These are phyloP conservation scores for Limonius californicus DNA, from an alignment of 1,140 invertebrate genomes.

Conservation along the genomic window DNA sequence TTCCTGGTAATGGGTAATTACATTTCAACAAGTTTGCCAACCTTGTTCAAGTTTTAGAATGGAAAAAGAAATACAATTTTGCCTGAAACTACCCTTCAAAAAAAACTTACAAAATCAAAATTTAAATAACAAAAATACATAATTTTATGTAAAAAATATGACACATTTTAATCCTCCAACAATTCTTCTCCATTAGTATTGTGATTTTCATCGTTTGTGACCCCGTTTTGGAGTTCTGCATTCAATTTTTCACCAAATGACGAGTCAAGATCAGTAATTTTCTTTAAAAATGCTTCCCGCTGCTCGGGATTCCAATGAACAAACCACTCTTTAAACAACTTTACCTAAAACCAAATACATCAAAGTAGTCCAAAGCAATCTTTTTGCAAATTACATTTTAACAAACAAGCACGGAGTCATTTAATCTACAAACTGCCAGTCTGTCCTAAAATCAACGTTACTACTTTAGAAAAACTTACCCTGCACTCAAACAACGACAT, in stretches of 20 bases:
- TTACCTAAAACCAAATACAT: conserved; percentile 57
- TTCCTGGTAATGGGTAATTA: too few species aligned
- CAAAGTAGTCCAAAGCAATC: too few species aligned
- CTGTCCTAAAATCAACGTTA: too few species aligned
- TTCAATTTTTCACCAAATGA: conserved; percentile 69
- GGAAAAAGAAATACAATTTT: too few species aligned
- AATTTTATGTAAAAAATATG: background rate
- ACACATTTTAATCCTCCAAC: conserved; percentile 1
- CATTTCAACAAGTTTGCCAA: too few species aligned
- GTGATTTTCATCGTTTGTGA: background rate
- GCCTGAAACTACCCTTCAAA: too few species aligned
- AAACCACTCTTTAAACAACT: conserved; percentile 84
- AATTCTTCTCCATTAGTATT: conserved; percentile 1
- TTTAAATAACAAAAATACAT: background rate
- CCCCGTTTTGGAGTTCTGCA: conserved; percentile 50
- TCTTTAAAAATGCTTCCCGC: conserved; percentile 63
- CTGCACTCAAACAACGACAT: conserved; percentile 85
- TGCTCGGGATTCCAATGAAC: conserved; percentile 74
- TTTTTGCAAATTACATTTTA: too few species aligned
- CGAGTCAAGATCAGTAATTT: conserved; percentile 65
- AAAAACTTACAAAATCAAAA: background rate
- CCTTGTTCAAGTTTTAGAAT: too few species aligned
- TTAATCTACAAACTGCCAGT: too few species aligned
- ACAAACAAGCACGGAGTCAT: too few species aligned
- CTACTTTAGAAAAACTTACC: conserved; percentile 50